A percentile compares a stretch with the other conserved stretches of the same genome.
These are phyloP conservation scores for Eristalis tenax DNA, from an alignment of 2,888 invertebrate genomes.

Conservation along the genomic window DNA sequence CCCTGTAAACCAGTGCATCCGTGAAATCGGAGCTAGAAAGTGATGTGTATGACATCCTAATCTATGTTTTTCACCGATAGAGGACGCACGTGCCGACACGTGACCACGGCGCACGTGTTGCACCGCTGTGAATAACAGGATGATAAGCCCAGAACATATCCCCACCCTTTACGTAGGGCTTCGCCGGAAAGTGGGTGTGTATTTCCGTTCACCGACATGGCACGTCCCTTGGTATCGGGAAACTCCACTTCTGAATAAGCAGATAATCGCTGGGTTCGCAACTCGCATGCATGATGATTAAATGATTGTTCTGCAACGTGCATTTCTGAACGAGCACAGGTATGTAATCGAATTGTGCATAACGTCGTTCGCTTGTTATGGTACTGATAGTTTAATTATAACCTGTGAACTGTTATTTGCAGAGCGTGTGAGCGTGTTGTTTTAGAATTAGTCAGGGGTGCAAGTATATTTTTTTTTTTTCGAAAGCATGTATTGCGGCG, in stretches of 20 bases:
- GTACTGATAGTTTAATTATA: constrained; percentile 60
- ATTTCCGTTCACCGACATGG: constrained; percentile 15
- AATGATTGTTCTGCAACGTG: constrained; percentile 40
- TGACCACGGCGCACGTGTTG: constrained; percentile 72
- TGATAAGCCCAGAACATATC: constrained; percentile 67
- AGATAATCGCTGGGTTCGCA: constrained; percentile 57
- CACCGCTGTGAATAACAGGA: constrained; percentile 73
- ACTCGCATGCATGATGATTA: constrained; percentile 48
- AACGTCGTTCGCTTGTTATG: constrained; percentile 27
- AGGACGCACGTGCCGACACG: constrained; percentile 72
- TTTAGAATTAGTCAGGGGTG: not conserved
- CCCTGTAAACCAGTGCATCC: constrained; percentile 43
- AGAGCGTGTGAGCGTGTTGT: not conserved
- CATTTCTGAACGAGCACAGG: constrained; percentile 10
- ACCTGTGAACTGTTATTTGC: constrained; percentile 1
- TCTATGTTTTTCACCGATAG: constrained; percentile 73
- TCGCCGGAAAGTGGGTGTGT: constrained; percentile 29
- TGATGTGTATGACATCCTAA: constrained; percentile 73
- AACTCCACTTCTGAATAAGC: constrained; percentile 27
- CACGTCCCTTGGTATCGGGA: constrained; percentile 24
- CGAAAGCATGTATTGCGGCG: not conserved
- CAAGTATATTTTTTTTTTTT: not conserved
- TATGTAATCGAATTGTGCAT: constrained; percentile 42
- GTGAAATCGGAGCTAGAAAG: constrained; percentile 70
- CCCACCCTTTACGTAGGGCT: constrained; percentile 17